These are phyloP conservation scores for Megaleporinus macrocephalus DNA, from an alignment of 2,113 vertebrate species.

Conservation along the genomic window DNA sequence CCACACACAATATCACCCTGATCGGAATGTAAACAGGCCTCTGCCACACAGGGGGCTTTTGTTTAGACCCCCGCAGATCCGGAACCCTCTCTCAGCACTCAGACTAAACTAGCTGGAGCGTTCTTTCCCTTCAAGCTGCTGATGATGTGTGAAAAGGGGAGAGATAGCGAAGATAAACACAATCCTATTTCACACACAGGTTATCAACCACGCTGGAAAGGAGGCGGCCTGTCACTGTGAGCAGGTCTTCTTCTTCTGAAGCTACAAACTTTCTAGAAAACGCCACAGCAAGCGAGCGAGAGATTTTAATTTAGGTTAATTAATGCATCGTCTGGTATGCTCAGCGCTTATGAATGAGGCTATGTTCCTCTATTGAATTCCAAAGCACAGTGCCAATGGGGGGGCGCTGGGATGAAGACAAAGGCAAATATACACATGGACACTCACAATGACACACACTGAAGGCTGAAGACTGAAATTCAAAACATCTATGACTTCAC, in stretches of 20 bases:
- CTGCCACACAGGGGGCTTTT: constrained; percentile 16
- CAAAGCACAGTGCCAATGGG: background rate
- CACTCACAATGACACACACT: background rate
- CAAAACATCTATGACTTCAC: too few species aligned
- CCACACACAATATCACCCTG: constrained; percentile 27
- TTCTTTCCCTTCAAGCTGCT: background rate
- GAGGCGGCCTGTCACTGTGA: background rate
- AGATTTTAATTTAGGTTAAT: background rate
- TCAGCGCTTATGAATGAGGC: background rate
- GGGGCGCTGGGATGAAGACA: background rate
- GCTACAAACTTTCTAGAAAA: background rate
- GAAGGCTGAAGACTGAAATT: too few species aligned
- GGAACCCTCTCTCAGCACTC: constrained; percentile 23
- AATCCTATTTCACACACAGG: background rate
- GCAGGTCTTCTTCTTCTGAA: background rate
- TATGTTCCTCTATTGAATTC: background rate
- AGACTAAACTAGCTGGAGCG: constrained; percentile 15
- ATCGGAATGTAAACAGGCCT: constrained; percentile 52
- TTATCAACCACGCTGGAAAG: background rate
- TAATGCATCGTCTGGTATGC: background rate
- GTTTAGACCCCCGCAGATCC: constrained; percentile 19
- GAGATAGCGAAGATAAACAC: background rate
- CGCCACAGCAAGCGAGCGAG: background rate
- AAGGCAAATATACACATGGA: background rate
- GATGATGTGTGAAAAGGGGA: background rate